These are phyloP conservation scores for Drosophila punjabiensis DNA, from an alignment of 1,140 invertebrate species.

Conservation along the genomic window DNA sequence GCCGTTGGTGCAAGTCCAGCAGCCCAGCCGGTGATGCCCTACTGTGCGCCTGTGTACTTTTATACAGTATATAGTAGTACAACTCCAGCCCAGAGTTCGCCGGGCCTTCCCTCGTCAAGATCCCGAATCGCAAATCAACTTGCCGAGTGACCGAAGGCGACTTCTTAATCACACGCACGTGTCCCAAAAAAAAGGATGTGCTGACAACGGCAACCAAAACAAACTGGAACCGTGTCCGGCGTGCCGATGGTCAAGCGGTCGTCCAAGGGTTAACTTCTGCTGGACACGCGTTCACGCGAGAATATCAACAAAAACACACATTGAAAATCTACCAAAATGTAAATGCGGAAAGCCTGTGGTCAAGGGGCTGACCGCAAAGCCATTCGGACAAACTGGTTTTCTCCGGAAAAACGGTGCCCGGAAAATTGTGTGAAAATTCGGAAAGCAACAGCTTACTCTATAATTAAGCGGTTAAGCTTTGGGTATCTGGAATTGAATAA, in stretches of 20 bases:
- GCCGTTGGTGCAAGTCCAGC: constrained; percentile 34
- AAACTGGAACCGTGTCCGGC: constrained; percentile 32
- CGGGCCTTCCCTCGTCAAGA: constrained; percentile 28
- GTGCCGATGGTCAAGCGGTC: constrained; percentile 58
- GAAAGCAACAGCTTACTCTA: constrained; percentile 54
- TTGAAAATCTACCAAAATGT: constrained; percentile 33
- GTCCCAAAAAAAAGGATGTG: constrained; percentile 35
- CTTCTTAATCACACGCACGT: constrained; percentile 67
- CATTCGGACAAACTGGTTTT: constrained; percentile 63
- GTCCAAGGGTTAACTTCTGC: constrained; percentile 57
- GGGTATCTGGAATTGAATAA: neutral
- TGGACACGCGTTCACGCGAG: constrained; percentile 55
- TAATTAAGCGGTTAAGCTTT: constrained; percentile 67
- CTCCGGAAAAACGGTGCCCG: constrained; percentile 13
- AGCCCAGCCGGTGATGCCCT: constrained; percentile 45
- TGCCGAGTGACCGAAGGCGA: constrained; percentile 55
- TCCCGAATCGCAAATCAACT: constrained; percentile 34
- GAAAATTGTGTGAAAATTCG: constrained; percentile 53
- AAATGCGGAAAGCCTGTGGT: constrained; percentile 46
- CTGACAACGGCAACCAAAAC: constrained; percentile 52
- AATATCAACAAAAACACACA: constrained; percentile 44
- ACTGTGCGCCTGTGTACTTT: constrained; percentile 20
- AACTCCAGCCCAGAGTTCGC: neutral
- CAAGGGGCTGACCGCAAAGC: constrained; percentile 43
- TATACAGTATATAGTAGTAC: neutral